These are phyloP conservation scores for Microchrysa polita DNA, from an alignment of 2,888 invertebrate genomes.

Conservation along the genomic window DNA sequence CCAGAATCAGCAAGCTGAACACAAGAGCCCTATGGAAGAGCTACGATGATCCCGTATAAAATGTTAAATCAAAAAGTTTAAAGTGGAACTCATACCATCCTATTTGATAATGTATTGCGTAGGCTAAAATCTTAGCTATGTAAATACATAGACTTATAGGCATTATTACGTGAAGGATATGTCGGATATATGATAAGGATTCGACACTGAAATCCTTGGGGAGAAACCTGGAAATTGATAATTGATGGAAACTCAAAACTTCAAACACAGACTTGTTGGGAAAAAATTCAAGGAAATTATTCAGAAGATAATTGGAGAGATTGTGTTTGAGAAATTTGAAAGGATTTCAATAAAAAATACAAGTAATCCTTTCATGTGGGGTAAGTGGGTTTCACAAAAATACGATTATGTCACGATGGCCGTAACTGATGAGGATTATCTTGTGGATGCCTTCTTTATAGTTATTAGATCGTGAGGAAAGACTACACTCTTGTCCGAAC, in stretches of 20 bases:
- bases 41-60: not conserved
- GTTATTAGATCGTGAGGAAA: too few relatives aligned
- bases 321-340: conserved; percentile 2
- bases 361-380: too few relatives aligned
- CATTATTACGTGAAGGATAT: conserved; percentile 16
- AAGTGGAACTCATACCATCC: not conserved
- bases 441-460: too few relatives aligned
- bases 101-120: not conserved
- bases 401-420: too few relatives aligned
- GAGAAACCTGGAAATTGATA: conserved; percentile 30
- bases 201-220: conserved; percentile 23
- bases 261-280: not conserved
- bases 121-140: conserved; percentile 10
- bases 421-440: too few relatives aligned
- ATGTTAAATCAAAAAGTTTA: not conserved
- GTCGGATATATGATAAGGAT: conserved; percentile 33
- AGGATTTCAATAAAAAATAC: too few relatives aligned
- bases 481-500: too few relatives aligned
- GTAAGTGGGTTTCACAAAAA: too few relatives aligned
- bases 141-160: too few relatives aligned
- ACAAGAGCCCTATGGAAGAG: not conserved
- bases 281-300: conserved; percentile 27
- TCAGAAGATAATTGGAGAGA: conserved; percentile 9
- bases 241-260: conserved; percentile 11
- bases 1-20: not conserved